Base-by-base conservation (phyloP, 1,140 invertebrate genomes). In the Rhyzopertha dominica region DNA sequence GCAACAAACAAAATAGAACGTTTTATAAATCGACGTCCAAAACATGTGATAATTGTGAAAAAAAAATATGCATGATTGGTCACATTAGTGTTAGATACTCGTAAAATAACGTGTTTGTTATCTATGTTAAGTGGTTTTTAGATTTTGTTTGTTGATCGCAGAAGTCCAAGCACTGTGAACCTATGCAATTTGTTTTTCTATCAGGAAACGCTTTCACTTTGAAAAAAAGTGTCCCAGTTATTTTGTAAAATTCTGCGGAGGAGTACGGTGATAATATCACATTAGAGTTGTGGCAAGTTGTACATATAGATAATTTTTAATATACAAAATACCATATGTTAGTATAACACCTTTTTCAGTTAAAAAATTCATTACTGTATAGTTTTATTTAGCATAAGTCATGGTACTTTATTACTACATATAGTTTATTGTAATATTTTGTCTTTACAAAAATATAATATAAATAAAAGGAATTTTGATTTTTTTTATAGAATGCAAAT, bases 341-440 rank as follows among this genome's bases (percentile, higher is more conserved):
- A 51, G 53, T 38, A 40, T 52, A 56, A 42, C 47, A 38, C 47
- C 53, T 53, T 55, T 52, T 53, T 56, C 50, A 51, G 53, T 47
- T 56, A 46, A 53, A 29, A 56, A 51, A 56, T 42, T 50, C 37
- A 55, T 49, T 55, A 58, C 57, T 60, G 58, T 60, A 60, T 58
- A 60, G 55, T 60, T 59, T 53, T 58, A 58, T 52, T 54, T 57
- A 53, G 51, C 40, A 38, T 58, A 60, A 53, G 55, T 57, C 50
- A 47, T 51, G 49, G 58, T 58, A 58, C 54, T 58, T 58, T 31
- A 46, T 58, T 60, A 58, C 50, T 59, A 59, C n/a, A n/a, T 58
- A 60, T 60, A 60, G 58, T 60, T 60, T 60, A 60, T 60, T 60
- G 58, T 60, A 60, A 58, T 60, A 58, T 60, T 60, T 60, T 58